Evolutionary conservation across 2,113 vertebrate genomes (phyloP).

Genomic region (Corvus moneduloides): DNA sequence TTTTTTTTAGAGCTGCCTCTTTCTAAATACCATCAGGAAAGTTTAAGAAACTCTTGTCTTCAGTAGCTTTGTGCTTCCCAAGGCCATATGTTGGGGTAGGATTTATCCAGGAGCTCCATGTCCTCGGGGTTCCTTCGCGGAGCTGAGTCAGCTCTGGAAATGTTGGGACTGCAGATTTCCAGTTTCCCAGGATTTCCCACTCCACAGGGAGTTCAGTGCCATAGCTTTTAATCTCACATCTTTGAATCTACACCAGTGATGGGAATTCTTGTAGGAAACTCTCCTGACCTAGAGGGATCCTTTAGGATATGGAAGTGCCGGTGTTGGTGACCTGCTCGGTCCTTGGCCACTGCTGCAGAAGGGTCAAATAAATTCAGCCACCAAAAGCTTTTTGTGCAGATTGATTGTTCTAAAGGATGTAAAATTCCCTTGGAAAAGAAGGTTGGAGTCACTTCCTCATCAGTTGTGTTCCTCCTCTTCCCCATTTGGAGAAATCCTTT

Average conservation of each 20-base stretch:
- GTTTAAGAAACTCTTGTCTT: neutral
- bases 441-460: neutral
- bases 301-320: no score
- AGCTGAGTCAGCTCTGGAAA: neutral
- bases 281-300: neutral
- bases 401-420: neutral
- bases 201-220: neutral
- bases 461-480: neutral
- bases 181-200: neutral
- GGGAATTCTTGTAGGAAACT: neutral
- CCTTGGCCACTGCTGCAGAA: neutral
- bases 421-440: neutral
- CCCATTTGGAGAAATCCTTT: neutral
- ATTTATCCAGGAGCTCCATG: neutral
- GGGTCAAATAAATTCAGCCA: neutral
- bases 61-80: neutral
- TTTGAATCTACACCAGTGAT: neutral
- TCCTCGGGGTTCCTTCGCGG: fast-evolving
- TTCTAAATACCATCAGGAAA: neutral
- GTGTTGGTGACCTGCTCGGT: neutral
- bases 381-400: fast-evolving
- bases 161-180: fast-evolving
- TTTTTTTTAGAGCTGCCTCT: neutral
- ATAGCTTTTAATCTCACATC: neutral
- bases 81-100: neutral